Evolutionary conservation across 2,888 invertebrate genomes (phyloP), one percentile per base, ranked within the genome.

Genomic region (Lamproptera curius): DNA sequence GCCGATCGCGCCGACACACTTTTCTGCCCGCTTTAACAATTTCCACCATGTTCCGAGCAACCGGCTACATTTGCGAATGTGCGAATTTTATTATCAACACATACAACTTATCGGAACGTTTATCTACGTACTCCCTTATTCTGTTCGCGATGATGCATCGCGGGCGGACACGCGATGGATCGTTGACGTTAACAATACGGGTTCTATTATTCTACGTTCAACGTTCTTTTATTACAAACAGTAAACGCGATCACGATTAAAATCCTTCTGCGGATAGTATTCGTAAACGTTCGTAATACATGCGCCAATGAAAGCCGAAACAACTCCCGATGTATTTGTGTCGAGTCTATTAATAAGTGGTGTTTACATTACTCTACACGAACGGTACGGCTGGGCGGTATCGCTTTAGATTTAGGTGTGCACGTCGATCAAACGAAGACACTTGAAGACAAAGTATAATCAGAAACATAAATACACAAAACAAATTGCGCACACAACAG

Each of bases 1-100:
- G 59, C 56, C 62, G 61, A 63, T 63, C 65, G 63, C 66, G 58
- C 67, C 67, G 67, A 57, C 67, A 68, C 64, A 72, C 72, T 75
- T 71, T 65, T 66, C 65, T 65, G 65, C 62, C 63, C 65, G 65
- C 61, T 62, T 62, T 56, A 58, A 54, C 53, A 50, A 52, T 44
- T 50, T 50, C 52, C 48, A 53, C 48, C 46, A 49, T 50, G 40
- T 45, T 51, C 54, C 51, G 50, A 51, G n/a, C 51, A 50, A 50
- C 46, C 40, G 52, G 48, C 42, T 46, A 46, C 42, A 15, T 50
- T 36, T 39, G 23, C 33, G n/a, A 36, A 40, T 26, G 16, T 15
- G 15, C 17, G 15, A 35, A 40, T 40, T 40, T 14, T n/a, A n/a
- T n/a, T n/a, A n/a, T 16, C 26, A 35, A 23, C 8, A 23, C 23